Evolutionary conservation across 2,113 vertebrate genomes (phyloP).

Genomic region (Garra rufa): DNA sequence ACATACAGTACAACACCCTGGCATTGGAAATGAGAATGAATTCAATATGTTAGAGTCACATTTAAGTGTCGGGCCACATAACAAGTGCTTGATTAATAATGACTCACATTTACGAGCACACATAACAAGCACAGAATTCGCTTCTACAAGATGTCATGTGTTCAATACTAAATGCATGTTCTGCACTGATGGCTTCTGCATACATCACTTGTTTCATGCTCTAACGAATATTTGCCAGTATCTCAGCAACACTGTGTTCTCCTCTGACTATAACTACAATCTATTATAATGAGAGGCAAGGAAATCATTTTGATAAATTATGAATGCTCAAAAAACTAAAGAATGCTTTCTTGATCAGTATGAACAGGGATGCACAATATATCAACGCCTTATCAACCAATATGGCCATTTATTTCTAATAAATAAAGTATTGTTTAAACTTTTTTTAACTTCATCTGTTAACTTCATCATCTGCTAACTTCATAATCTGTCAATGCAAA

Average conservation of each 20-base stretch:
- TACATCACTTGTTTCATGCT: constrained; percentile 7
- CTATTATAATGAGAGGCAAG: background rate
- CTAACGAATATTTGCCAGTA: background rate
- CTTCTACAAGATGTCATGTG: background rate
- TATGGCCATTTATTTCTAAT: too few species aligned
- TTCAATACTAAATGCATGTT: background rate
- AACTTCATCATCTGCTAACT: too few species aligned
- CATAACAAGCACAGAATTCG: background rate
- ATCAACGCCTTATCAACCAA: background rate
- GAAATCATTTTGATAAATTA: background rate
- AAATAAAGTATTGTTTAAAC: background rate
- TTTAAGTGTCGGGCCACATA: background rate
- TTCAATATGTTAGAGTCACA: background rate
- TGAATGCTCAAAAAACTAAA: background rate
- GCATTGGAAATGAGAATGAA: background rate
- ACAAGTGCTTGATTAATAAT: background rate
- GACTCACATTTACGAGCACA: constrained; percentile 14
- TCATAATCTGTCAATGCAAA: too few species aligned
- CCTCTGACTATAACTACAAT: background rate
- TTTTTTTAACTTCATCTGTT: background rate
- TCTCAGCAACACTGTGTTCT: background rate
- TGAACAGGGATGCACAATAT: background rate
- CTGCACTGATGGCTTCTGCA: background rate
- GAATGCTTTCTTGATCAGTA: background rate
- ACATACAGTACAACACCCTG: background rate